Evolutionary conservation across 1,140 invertebrate genomes (phyloP).

Genomic region (Ridgeia piscesae): DNA sequence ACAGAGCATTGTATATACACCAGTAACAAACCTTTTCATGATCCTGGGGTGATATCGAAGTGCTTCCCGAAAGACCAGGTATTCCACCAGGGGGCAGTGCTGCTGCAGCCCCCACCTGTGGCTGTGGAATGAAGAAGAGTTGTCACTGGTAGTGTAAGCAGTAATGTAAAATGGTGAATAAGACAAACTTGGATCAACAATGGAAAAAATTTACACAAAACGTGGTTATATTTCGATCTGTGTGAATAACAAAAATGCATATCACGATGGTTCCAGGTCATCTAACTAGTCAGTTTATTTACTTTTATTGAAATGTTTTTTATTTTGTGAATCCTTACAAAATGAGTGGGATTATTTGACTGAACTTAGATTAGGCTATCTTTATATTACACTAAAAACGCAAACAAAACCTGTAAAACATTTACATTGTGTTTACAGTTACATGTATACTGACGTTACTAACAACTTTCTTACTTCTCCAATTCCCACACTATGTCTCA

Average conservation of each 20-base stretch:
- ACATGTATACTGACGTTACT: not conserved
- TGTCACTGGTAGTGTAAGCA: not conserved
- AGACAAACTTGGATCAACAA: not conserved
- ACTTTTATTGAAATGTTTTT: too few species aligned
- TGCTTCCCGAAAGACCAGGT: constrained; percentile 57
- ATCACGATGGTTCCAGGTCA: too few species aligned
- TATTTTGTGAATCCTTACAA: too few species aligned
- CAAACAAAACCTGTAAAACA: not conserved
- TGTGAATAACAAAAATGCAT: not conserved
- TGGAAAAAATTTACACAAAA: not conserved
- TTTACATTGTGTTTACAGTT: not conserved
- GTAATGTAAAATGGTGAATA: not conserved
- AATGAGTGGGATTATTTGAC: not conserved
- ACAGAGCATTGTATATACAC: not conserved
- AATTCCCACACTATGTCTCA: not conserved
- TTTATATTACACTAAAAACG: not conserved
- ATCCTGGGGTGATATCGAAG: constrained; percentile 67
- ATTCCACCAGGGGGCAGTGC: constrained; percentile 57
- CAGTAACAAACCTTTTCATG: constrained; percentile 75
- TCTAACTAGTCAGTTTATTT: too few species aligned
- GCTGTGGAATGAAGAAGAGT: constrained; percentile 25
- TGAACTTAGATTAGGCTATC: too few species aligned
- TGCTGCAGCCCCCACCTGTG: constrained; percentile 21
- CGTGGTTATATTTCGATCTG: not conserved
- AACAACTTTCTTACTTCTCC: not conserved